Evolutionary conservation across 2,888 invertebrate genomes (phyloP), one percentile per base, ranked within the genome.

Genomic region (Philopedon plagiatum): DNA sequence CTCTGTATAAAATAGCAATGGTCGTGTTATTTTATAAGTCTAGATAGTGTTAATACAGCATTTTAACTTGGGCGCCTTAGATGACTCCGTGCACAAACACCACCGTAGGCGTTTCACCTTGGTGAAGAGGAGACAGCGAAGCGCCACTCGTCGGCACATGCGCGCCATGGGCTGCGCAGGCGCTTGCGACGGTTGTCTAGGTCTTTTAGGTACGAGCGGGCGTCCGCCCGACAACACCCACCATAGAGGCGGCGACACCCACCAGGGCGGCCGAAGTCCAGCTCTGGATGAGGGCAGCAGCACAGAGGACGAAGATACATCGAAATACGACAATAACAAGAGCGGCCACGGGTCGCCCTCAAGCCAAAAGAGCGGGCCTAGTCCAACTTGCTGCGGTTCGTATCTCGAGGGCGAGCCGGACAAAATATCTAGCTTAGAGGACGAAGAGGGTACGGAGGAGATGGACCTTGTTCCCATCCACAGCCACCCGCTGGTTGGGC

Each of bases 401-500:
- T 57, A 37, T 15, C 54, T 29, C 9, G 54, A 32, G 15, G 29
- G 18, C 18, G 54, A 32, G 11, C 13, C 1, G 5, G 26, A 29
- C 7, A 19, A 15, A 13, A 9, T 21, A 9, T 41, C 41, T 19
- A 26, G 37, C n/a, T 37, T 41, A 19, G 64, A 63, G 49, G 49
- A 49, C 18, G 32, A 49, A 19, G 49, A 66, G 21, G 15, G 41
- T 37, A n/a, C 51, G 51, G 19, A 39, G 32, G 69, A 32, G 13
- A 49, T 32, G 44, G 64, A 29, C 39, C 23, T 26, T 9, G 32
- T 39, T 26, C 34, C 69, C 37, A 56, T 64, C 60, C 74, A 71
- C 71, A 71, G 78, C 80, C 80, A 80, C 78, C 81, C 80, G 81
- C 83, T 83, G 84, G 85, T 83, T 79, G 83, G 84, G 83, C 85